Conservation (phyloP, 2,888 invertebrate species). For the Lumbricus terrestris region DNA sequence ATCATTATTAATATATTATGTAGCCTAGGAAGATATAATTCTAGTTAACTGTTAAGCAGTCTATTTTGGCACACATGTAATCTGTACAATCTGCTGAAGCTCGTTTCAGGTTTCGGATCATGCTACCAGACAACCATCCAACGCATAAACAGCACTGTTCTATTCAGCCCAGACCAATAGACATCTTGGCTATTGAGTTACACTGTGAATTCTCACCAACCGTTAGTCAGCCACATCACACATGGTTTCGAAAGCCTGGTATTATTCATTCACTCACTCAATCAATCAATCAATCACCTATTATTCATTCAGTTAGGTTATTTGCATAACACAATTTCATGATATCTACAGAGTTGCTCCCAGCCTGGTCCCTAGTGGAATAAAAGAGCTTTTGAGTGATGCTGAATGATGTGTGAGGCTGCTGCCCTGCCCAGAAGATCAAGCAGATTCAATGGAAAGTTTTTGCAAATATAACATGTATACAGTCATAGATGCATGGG, state of each 20-base stretch:
- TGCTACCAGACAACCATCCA: background rate
- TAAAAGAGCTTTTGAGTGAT: background rate
- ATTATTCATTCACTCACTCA: background rate
- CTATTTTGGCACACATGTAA: background rate
- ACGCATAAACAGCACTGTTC: background rate
- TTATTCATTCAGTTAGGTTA: background rate
- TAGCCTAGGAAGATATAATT: too few relatives aligned
- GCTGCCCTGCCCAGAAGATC: background rate
- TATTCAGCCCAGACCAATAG: background rate
- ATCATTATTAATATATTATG: too few relatives aligned
- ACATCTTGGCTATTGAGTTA: background rate
- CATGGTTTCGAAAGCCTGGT: background rate
- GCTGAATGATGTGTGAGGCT: background rate
- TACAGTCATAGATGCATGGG: background rate
- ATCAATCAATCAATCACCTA: background rate
- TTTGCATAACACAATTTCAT: background rate
- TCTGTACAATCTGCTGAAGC: background rate
- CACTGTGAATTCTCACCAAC: background rate
- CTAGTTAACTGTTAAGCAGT: too few relatives aligned
- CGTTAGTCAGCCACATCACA: background rate
- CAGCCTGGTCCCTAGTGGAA: background rate
- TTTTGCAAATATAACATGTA: background rate
- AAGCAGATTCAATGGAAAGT: background rate
- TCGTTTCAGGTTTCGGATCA: background rate
- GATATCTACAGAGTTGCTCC: background rate